These are phyloP conservation scores for Pseudomyrmex sp. DNA, from an alignment of 1,140 invertebrate species.

Conservation along the genomic window DNA sequence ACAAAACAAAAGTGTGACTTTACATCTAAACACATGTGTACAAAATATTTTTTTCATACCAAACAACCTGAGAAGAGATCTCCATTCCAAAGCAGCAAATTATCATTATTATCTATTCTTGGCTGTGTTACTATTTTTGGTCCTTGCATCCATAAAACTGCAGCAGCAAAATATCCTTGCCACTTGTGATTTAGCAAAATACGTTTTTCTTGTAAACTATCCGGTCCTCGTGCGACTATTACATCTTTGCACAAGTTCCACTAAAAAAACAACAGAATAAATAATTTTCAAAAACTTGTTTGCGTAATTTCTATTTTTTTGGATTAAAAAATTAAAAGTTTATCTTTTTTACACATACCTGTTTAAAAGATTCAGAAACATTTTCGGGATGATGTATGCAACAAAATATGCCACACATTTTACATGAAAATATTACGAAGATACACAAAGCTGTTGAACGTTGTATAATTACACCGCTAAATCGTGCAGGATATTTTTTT, in stretches of 20 bases:
- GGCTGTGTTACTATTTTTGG: constrained; percentile 87
- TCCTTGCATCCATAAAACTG: constrained; percentile 91
- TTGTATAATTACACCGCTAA: no score
- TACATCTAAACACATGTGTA: no score
- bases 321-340: constrained; percentile 13
- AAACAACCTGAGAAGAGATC: constrained; percentile 89
- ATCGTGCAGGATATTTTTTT: no score
- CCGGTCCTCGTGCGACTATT: constrained; percentile 85
- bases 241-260: constrained; percentile 79
- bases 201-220: constrained; percentile 74
- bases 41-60: constrained; percentile 67
- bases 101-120: constrained; percentile 84
- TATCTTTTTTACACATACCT: constrained; percentile 58
- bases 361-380: constrained; percentile 3
- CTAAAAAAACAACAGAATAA: constrained; percentile 70
- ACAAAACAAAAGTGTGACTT: no score
- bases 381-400: constrained; percentile 59
- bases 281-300: constrained; percentile 1
- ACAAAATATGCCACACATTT: constrained; percentile 84
- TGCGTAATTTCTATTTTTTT: no score
- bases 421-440: no score
- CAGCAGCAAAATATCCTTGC: constrained; percentile 87
- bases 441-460: no score
- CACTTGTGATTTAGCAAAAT: constrained; percentile 85
- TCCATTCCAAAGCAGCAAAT: constrained; percentile 92